These are phyloP conservation scores for Chymomyza procnemis DNA, from an alignment of 2,888 invertebrate genomes.

Conservation along the genomic window DNA sequence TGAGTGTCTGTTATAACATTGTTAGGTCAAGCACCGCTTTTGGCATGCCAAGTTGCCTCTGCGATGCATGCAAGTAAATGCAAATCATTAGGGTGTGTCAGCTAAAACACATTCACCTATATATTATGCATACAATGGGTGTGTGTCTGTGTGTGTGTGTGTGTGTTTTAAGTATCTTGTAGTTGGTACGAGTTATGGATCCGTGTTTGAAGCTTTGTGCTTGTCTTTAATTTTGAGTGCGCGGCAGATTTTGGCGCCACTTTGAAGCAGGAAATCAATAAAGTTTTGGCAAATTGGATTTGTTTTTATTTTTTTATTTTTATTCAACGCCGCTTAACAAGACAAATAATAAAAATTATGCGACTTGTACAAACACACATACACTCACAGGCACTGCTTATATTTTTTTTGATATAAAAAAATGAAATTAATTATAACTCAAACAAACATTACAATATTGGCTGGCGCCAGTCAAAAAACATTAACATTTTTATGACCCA, in stretches of 20 bases:
- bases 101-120: background rate
- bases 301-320: constrained; percentile 23
- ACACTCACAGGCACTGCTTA: background rate
- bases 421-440: constrained; percentile 73
- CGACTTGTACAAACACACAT: constrained; percentile 16
- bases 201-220: background rate
- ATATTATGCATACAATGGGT: background rate
- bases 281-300: constrained; percentile 47
- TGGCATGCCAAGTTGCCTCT: constrained; percentile 42
- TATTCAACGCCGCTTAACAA: constrained; percentile 31
- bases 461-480: constrained; percentile 73
- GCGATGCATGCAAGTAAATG: constrained; percentile 44
- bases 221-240: constrained; percentile 12
- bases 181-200: constrained; percentile 30
- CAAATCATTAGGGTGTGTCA: constrained; percentile 44
- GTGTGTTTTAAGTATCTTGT: background rate
- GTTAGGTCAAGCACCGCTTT: constrained; percentile 69
- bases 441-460: constrained; percentile 71
- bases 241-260: constrained; percentile 63
- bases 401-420: constrained; percentile 30
- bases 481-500: constrained; percentile 74
- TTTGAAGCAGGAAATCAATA: constrained; percentile 67
- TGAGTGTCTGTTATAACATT: constrained; percentile 52
- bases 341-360: constrained; percentile 54
- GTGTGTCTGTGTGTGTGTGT: background rate